These are phyloP conservation scores for Plecturocebus donacophilus DNA, from an alignment of 2,113 vertebrate genomes.

Conservation along the genomic window DNA sequence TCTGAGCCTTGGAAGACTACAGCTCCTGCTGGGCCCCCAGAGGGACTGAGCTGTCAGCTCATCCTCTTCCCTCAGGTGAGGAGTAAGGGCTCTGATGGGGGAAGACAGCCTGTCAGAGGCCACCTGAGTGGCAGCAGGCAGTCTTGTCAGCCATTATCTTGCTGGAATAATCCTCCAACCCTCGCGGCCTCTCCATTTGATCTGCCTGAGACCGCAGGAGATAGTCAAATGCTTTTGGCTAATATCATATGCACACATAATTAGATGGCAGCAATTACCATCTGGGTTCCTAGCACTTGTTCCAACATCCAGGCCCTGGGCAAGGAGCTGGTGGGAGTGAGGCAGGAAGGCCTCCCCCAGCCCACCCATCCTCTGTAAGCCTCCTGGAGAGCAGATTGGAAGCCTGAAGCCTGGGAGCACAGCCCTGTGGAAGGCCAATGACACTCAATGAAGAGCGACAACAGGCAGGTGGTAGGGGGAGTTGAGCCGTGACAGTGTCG, in stretches of 20 bases:
- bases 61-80: background rate
- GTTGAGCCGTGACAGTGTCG: background rate
- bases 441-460: conserved; percentile 68
- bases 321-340: conserved; percentile 49
- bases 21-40: background rate
- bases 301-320: conserved; percentile 68
- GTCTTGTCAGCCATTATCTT: conserved; percentile 58
- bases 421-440: conserved; percentile 52
- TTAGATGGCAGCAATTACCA: conserved; percentile 75
- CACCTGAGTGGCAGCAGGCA: conserved; percentile 35
- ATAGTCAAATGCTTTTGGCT: conserved; percentile 77
- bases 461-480: conserved; percentile 70
- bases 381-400: conserved; percentile 68
- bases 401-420: conserved; percentile 53
- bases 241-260: conserved; percentile 61
- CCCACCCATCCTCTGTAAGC: conserved; percentile 39
- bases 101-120: background rate
- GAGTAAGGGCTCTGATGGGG: background rate
- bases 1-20: background rate
- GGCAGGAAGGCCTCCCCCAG: conserved; percentile 32
- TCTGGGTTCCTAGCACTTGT: conserved; percentile 78
- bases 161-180: conserved; percentile 64
- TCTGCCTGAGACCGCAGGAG: conserved; percentile 64
- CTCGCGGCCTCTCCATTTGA: conserved; percentile 47
- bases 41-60: background rate